phyloP scores from a whole-genome alignment of 1,140 invertebrate species.

The Triops longicaudatus region DNA sequence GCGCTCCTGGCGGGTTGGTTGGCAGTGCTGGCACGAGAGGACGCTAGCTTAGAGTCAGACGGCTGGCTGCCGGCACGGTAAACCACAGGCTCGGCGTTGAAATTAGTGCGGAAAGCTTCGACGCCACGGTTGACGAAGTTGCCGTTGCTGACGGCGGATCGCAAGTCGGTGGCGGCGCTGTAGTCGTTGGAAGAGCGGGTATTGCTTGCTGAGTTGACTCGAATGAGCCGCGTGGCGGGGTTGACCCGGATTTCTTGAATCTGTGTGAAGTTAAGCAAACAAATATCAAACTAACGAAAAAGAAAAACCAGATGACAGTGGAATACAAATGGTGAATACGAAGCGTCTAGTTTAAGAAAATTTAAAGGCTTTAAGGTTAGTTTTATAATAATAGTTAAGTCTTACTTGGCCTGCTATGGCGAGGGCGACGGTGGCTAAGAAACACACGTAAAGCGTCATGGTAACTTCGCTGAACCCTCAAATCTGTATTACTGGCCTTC shows the following conservation, averaged over 20 bases:
- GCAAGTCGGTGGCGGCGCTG: neutral
- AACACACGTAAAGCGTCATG: neutral
- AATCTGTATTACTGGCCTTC: neutral
- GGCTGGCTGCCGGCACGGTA: neutral
- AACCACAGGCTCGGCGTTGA: neutral
- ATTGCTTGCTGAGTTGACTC: neutral
- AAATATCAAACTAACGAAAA: no score
- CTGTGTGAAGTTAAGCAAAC: no score
- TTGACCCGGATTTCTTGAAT: neutral
- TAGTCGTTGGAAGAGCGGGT: neutral
- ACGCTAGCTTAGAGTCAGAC: neutral
- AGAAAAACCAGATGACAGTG: no score
- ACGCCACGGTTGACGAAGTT: neutral
- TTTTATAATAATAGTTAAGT: no score
- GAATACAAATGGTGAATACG: no score
- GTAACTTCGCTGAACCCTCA: neutral
- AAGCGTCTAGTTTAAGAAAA: no score
- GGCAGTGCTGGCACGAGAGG: neutral
- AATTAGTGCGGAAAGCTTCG: neutral
- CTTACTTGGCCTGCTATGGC: neutral
- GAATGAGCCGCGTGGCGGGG: neutral
- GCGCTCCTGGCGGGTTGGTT: neutral
- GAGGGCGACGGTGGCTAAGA: neutral
- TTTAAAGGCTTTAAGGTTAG: no score
- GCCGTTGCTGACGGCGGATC: neutral